A percentile compares a stretch with the other conserved stretches of the same genome.
These are phyloP conservation scores for Pteronura brasiliensis DNA, from an alignment of 2,113 vertebrate genomes.

Conservation along the genomic window DNA sequence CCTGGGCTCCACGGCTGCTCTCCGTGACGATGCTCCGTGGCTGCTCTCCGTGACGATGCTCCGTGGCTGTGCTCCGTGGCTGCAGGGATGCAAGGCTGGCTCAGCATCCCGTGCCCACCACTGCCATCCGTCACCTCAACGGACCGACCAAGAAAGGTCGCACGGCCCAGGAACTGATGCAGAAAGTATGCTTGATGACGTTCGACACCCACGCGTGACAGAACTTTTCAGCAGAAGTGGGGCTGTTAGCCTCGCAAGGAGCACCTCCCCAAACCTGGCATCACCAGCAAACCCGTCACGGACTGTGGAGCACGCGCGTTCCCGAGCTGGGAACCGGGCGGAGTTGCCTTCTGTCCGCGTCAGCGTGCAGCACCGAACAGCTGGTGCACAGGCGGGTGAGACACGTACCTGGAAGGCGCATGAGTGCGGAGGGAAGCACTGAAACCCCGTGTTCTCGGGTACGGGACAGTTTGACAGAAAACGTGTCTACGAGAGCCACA, in stretches of 20 bases:
- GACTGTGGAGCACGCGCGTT: rapidly evolving
- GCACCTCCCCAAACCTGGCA: not conserved
- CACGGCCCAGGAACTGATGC: rapidly evolving
- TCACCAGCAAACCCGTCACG: rapidly evolving
- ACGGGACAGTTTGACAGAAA: rapidly evolving
- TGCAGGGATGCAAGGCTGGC: not conserved
- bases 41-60: no score
- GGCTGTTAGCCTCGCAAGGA: no score
- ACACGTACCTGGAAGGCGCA: no score
- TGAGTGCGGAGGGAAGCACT: no score
- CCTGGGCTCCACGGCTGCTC: no score
- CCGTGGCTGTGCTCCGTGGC: no score
- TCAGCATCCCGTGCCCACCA: not conserved
- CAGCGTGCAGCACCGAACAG: not conserved
- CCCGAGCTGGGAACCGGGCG: rapidly evolving
- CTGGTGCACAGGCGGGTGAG: rapidly evolving
- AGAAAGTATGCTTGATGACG: no score
- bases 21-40: no score
- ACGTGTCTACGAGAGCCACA: not conserved
- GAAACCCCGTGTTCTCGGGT: rapidly evolving
- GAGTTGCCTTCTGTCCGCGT: not conserved
- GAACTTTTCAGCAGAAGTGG: not conserved
- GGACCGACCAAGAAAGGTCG: no score
- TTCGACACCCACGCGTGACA: rapidly evolving
- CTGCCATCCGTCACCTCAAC: rapidly evolving